Percentiles rank a stretch among this genome's conserved stretches.
Evolutionary conservation across 2,888 invertebrate genomes (phyloP).

Genomic region (Marronus borbonicus): DNA sequence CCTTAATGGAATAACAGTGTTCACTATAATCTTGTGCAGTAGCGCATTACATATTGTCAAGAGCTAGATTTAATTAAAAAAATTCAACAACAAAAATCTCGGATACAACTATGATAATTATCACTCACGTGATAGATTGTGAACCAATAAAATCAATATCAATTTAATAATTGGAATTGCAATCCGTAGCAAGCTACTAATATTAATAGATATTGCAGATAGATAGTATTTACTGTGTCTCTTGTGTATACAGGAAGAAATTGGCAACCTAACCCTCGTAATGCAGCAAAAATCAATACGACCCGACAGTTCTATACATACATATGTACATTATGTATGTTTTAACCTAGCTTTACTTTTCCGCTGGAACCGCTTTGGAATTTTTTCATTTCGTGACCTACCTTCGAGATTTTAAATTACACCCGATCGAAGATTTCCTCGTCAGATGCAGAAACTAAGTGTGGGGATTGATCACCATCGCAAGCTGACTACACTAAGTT

Average conservation of each 20-base stretch:
- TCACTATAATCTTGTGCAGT: too few species aligned
- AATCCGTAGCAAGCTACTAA: too few species aligned
- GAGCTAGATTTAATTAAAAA: too few species aligned
- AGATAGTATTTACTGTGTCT: not conserved
- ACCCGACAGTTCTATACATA: not conserved
- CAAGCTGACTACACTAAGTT: too few species aligned
- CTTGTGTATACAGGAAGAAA: not conserved
- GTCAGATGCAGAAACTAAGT: not conserved
- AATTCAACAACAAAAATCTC: too few species aligned
- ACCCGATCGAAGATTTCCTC: not conserved
- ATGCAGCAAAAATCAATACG: conserved; percentile 26
- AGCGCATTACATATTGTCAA: too few species aligned
- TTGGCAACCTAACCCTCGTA: conserved; percentile 10
- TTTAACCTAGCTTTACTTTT: not conserved
- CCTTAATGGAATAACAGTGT: too few species aligned
- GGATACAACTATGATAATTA: too few species aligned
- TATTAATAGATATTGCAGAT: not conserved
- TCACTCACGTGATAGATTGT: too few species aligned
- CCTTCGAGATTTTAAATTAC: conserved; percentile 27
- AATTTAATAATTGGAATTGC: too few species aligned
- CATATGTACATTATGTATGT: too few species aligned
- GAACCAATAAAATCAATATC: too few species aligned
- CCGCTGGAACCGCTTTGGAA: conserved; percentile 3
- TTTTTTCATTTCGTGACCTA: conserved; percentile 2
- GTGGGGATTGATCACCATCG: not conserved